Evolutionary conservation across 2,113 vertebrate genomes (phyloP), one percentile per base, ranked within the genome.

Genomic region (Gavia stellata): DNA sequence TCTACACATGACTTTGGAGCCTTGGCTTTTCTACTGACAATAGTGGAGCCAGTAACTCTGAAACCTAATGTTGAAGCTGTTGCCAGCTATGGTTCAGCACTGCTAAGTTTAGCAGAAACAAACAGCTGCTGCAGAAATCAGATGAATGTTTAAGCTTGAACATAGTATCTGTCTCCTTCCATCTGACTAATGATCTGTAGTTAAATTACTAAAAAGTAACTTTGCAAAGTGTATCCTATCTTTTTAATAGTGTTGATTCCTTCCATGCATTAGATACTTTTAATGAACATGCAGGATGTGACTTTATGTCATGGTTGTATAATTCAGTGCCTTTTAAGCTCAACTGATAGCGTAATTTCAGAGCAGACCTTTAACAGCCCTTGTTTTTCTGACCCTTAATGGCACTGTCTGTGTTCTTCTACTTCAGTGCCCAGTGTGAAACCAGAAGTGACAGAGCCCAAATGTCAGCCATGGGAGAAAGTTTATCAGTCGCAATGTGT

Each of bases 391-490:
- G 65, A 81, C 40, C 61, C 62, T 49, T 87, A 65, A 85, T 63
- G 34, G 16, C 26, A 9, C 61, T 61, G 26, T 74, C 47, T 29
- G 44, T 83, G 7, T 80, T 90, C 28, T 94, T 97, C 81, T 95
- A 45, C 84, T 97, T 88, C 82, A 98, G 98, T 53, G 5, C 28
- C 67, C 31, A 80, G 31, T 53, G 40, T 77, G 83, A 91, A 96
- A 15, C 40, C 97, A 89, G 94, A 96, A 82, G 93, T 90, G 16
- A 45, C 61, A 75, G 92, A 53, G 33, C 96, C 97, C 70, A 79
- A 82, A 86, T 99, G 99, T 97, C 98, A 98, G 74, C 97, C 77
- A 19, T 99, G 99, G 99, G 98, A 99, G 97, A 99, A 97, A 63
- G 61, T 95, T 6, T 94, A 98, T 56, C 94, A 98, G 81, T 97